phyloP scores from a whole-genome alignment of 64 coral and sea anemone species.

The Trachythela sp. region DNA sequence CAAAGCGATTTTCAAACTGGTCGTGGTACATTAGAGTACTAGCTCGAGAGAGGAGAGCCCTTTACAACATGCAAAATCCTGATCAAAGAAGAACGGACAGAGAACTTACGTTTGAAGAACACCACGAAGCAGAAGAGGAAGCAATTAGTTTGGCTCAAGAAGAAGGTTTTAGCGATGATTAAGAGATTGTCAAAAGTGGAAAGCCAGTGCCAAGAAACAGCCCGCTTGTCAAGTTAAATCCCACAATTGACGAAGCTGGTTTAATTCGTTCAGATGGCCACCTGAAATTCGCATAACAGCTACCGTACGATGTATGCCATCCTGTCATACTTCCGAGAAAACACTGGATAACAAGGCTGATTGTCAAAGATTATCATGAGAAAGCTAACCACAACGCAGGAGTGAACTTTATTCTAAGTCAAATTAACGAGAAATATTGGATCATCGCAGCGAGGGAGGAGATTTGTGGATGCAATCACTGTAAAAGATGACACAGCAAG shows the following conservation, averaged over 20 bases:
- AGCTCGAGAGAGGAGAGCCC: not conserved
- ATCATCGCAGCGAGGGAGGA: not conserved
- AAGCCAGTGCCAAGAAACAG: not conserved
- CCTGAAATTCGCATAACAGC: not conserved
- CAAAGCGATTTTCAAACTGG: not conserved
- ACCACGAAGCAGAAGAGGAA: not conserved
- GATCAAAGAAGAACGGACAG: not conserved
- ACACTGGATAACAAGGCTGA: not conserved
- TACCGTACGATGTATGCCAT: not conserved
- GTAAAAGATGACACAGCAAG: not conserved
- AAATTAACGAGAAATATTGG: not conserved
- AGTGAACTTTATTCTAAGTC: not conserved
- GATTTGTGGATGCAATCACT: not conserved
- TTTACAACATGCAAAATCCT: not conserved
- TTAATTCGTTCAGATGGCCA: not conserved
- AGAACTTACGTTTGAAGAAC: not conserved
- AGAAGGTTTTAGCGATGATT: not conserved
- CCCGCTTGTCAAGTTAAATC: not conserved
- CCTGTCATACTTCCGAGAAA: not conserved
- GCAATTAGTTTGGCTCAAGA: not conserved
- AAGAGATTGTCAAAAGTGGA: not conserved
- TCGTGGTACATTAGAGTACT: not conserved
- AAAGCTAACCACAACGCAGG: not conserved
- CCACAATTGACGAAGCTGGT: not conserved
- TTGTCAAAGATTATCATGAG: not conserved